Base-by-base conservation (phyloP, 1,140 invertebrate genomes). In the Forficula auricularia region DNA sequence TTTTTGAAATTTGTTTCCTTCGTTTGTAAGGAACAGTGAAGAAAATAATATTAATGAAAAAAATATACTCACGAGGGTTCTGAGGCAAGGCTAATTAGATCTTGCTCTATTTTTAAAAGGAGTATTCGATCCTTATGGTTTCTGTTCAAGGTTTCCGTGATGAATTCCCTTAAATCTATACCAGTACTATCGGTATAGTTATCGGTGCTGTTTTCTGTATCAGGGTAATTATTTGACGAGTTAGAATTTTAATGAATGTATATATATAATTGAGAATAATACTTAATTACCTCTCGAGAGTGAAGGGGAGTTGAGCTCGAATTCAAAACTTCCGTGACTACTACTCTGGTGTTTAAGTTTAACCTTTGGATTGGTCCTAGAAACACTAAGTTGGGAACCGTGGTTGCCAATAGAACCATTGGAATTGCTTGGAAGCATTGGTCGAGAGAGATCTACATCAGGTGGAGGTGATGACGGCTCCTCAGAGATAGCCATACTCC, bases 401-500 rank as follows among this genome's bases (percentile, higher is more conserved):
- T 46, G n/a, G n/a, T n/a, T n/a, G n/a, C n/a, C n/a, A n/a, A n/a
- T n/a, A n/a, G n/a, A n/a, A n/a, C n/a, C n/a, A n/a, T n/a, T n/a
- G n/a, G n/a, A n/a, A n/a, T n/a, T n/a, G n/a, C n/a, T n/a, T 10
- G 22, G 10, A 27, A 6, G 22, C 22, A 27, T 6, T 6, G 4
- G 49, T 19, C 54, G 51, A 38, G 53, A 33, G 40, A 43, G 49
- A 31, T 48, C 16, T 52, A 55, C 48, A 52, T 52, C 52, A 3
- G 51, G 51, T n/a, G 46, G 60, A 30, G 82, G 83, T 12, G 85
- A 83, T 18, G 83, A 88, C 40, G 80, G 73, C 46, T 83, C 78
- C 63, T 89, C 86, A 54, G 81, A 72, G 65, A 90, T 81, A 45
- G 86, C 86, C 69, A 87, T 82, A 53, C 84, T 88, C 54, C 86